Evolutionary conservation across 2,113 vertebrate species (phyloP), one percentile per base, ranked within the genome.

Genomic region (Etheostoma spectabile): DNA sequence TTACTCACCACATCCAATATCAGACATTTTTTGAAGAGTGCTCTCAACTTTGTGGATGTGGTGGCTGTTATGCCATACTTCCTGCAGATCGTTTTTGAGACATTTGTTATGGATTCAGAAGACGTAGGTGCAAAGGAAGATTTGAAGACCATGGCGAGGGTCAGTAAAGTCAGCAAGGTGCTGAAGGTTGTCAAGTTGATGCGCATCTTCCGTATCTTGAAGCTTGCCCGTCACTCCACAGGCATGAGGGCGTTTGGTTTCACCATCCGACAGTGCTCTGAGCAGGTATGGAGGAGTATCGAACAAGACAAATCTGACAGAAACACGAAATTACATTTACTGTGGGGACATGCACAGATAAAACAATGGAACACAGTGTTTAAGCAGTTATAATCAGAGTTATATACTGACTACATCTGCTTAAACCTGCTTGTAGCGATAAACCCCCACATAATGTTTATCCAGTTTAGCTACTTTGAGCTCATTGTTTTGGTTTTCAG

Each of bases 41-140:
- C 95, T 0, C 95, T 98, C 27, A 98, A 96, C 63, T 96, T 97
- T 61, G 95, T 98, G 0, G 97, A 98, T 77, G 77, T 98, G 76
- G 95, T 97, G 33, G 96, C 97, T 15, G 97, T 98, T 45, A 94
- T 98, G 92, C 97, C 97, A 42, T 98, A 97, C 89, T 98, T 97
- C 76, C 60, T 97, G 66, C 97, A 98, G 92, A 62, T 98, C 48
- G 24, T 97, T 46, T 96, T 97, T 52, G 96, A 97, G 89, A 86
- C 83, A 0, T 92, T 97, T 83, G 87, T 97, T 48, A 89, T 95
- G 0, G 94, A 96, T 65, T 74, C 88, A 0, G 96, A 96, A 42
- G 89, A 74, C 0, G 0, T 90, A 4, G 86, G 85, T 0, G 95
- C 95, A 59, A 94, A 96, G 3, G 96, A 96, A 60, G 97, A 98